Evolutionary conservation across 1,140 invertebrate genomes (phyloP), one percentile per base, ranked within the genome.

Genomic region (Latrodectus geometricus): DNA sequence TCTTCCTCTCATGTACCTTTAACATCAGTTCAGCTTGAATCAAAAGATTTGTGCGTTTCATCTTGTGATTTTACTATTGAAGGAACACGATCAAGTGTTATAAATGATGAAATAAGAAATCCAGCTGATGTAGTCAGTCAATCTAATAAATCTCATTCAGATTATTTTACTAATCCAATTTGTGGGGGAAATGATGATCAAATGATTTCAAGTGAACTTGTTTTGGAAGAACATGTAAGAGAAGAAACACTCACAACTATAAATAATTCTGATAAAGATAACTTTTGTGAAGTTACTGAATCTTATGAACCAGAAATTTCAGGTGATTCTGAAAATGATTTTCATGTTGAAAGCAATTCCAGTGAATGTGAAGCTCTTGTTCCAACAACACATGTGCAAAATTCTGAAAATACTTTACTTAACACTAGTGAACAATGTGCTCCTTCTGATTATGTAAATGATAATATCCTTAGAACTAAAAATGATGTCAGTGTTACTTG

Each of bases 271-370:
- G 17, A 61, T 61, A 11, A 78, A 66, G n/a, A 52, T 15, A 68
- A 68, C 15, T n/a, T 35, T 15, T 74, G 79, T 81, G 79, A 81
- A 81, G 79, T 81, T 15, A 81, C 65, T 23, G 65, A 81, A 56
- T 81, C 79, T 8, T 65, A 81, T 35, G 35, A 81, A 72, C 15
- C 72, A 17, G 72, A 21, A 35, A 50, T 20, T 70, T n/a, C 50
- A 70, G 68, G 35, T n/a, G n/a, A n/a, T 8, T 68, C 76, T 61
- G 70, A 48, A 73, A 66, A 76, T 61, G 70, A 73, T 74, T 15
- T 17, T 70, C 9, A 49, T 14, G 14, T 21, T 48, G 54, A 61
- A 61, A 61, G 17, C 17, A 61, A 17, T 61, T 72, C 68, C 20
- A 83, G 70, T 83, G 80, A 83, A 65, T 74, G 70, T 83, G 70